Evolutionary conservation across 2,113 vertebrate genomes (phyloP), one percentile per base, ranked within the genome.

Genomic region (Pseudorectes ferrugineus): DNA sequence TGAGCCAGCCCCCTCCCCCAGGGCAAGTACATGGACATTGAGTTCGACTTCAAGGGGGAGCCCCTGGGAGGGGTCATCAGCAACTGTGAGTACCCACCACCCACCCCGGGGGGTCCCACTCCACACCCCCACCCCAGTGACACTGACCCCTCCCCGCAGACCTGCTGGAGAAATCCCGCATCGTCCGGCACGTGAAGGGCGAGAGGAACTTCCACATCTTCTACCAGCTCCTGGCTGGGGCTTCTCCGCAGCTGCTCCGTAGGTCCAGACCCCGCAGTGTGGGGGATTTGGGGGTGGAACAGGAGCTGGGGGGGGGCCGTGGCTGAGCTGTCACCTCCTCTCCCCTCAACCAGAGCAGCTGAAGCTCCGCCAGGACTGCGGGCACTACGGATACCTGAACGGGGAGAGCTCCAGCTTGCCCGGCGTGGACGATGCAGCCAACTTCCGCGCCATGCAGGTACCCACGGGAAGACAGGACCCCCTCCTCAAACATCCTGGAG

Each of bases 1-100:
- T 80, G 46, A 70, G 12, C 26, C 51, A n/a, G 1, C 42, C 46
- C 31, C 5, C 0, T 48, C 58, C 81, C 65, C 61, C 85, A 97
- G 98, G 98, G 98, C 52, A 98, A 98, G 76, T 98, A 98, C 94
- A 98, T 98, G 98, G 98, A 98, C 8, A 97, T 98, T 42, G 98
- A 98, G 72, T 98, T 98, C 33, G 98, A 98, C 97, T 98, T 98
- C 97, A 98, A 98, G 74, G 98, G 98, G 15, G 96, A 97, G 9
- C 98, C 98, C 18, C 92, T 98, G 28, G 98, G 98, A 36, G 98
- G 98, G 3, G 96, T 98, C 94, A 98, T 98, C 80, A 98, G 92
- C 74, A 98, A 98, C 96, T 98, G 98, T 98, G 97, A 42, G 98
- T 91, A 87, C 23, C 18, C 24, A 14, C 11, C 31, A 4, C 33